Evolutionary conservation across 2,797 vertebrate genomes (phyloP).

Genomic region (Semaprochilodus insignis): DNA sequence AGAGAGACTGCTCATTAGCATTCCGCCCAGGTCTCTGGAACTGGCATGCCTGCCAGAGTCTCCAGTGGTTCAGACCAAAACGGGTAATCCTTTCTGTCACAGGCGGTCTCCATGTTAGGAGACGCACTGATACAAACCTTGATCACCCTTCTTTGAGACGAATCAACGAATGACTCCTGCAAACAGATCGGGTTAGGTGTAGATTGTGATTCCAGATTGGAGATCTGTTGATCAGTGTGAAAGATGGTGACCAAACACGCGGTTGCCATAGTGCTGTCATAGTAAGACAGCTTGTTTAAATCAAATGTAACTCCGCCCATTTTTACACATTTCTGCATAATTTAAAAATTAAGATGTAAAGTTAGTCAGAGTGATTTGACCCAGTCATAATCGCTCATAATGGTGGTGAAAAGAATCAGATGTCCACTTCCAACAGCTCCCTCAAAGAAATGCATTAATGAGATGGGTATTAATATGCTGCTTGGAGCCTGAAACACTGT

Average conservation of each 20-base stretch:
- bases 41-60: constrained; percentile 70
- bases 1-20: constrained; percentile 78
- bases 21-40: constrained; percentile 75
- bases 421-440: not conserved
- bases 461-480: not conserved
- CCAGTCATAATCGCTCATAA: not conserved
- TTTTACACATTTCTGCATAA: not conserved
- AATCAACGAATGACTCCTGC: not conserved
- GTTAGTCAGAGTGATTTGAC: not conserved
- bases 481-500: no score
- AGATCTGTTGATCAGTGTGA: not conserved
- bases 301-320: not conserved
- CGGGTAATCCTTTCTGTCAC: constrained; percentile 81
- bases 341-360: not conserved
- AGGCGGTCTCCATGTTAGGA: constrained; percentile 28
- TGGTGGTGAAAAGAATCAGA: not conserved
- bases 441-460: not conserved
- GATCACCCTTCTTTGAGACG: not conserved
- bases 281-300: not conserved
- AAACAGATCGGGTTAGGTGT: not conserved
- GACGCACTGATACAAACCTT: constrained; percentile 11
- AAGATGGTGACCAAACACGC: not conserved
- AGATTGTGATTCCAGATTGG: not conserved
- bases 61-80: constrained; percentile 68
- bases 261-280: not conserved